These are phyloP conservation scores for Lepidostoma basale DNA, from an alignment of 1,140 invertebrate species.

Conservation along the genomic window DNA sequence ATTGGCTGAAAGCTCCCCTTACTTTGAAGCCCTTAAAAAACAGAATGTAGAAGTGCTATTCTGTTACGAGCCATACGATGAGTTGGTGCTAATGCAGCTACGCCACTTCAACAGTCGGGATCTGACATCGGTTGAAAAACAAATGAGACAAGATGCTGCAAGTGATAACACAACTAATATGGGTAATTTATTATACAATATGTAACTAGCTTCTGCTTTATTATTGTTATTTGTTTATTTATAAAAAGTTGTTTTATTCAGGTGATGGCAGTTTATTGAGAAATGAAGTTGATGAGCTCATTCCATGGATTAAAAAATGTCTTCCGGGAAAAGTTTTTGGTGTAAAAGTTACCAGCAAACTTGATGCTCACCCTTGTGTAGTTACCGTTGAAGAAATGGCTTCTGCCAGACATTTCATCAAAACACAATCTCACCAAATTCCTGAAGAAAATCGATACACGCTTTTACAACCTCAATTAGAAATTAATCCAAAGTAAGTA, in stretches of 20 bases:
- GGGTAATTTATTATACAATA: slow-evolving; percentile 27
- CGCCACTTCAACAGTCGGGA: slow-evolving; percentile 80
- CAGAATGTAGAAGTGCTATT: slow-evolving; percentile 91
- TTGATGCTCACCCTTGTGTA: slow-evolving; percentile 91
- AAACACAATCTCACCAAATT: slow-evolving; percentile 84
- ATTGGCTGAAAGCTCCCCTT: slow-evolving; percentile 91
- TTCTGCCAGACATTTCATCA: slow-evolving; percentile 91
- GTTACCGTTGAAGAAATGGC: slow-evolving; percentile 96
- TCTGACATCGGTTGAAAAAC: slow-evolving; percentile 92
- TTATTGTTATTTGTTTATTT: neutral
- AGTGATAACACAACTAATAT: slow-evolving; percentile 55
- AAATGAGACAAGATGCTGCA: slow-evolving; percentile 80
- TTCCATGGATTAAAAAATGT: slow-evolving; percentile 77
- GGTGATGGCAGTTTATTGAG: slow-evolving; percentile 72
- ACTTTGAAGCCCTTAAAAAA: slow-evolving; percentile 90
- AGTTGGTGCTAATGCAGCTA: slow-evolving; percentile 91
- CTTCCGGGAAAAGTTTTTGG: slow-evolving; percentile 80
- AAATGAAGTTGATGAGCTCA: slow-evolving; percentile 75
- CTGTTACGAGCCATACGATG: slow-evolving; percentile 95
- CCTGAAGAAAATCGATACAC: slow-evolving; percentile 86
- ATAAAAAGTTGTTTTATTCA: slow-evolving; percentile 48
- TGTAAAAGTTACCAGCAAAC: slow-evolving; percentile 80
- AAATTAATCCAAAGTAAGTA: slow-evolving; percentile 88
- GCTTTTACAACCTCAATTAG: slow-evolving; percentile 87
- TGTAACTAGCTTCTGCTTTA: too few species aligned